Conservation (phyloP, 2,888 invertebrate genomes). For the Saturnia japonica region DNA sequence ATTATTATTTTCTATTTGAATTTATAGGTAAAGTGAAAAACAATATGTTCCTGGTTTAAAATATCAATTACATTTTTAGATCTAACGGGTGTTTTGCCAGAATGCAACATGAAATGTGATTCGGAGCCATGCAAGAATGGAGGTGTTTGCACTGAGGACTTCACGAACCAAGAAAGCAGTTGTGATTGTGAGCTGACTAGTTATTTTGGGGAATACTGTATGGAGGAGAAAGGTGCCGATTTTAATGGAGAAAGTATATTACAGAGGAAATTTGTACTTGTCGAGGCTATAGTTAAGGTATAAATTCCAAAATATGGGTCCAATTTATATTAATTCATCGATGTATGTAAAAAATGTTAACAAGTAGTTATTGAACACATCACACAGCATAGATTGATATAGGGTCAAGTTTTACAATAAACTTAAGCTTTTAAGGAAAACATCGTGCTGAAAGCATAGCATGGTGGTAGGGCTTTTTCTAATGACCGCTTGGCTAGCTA, state of each 20-base stretch:
- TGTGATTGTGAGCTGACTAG: constrained; percentile 95
- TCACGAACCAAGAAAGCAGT: constrained; percentile 90
- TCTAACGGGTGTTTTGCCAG: constrained; percentile 86
- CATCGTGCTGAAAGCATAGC: no score
- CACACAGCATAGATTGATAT: no score
- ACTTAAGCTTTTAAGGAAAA: no score
- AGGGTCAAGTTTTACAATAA: no score
- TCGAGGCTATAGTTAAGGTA: constrained; percentile 84
- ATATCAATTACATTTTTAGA: constrained; percentile 58
- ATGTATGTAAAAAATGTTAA: no score
- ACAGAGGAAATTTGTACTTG: constrained; percentile 88
- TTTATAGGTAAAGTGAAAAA: not conserved
- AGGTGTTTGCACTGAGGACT: constrained; percentile 94
- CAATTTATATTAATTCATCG: no score
- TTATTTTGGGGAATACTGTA: constrained; percentile 93
- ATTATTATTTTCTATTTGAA: not conserved
- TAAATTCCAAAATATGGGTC: constrained; percentile 6
- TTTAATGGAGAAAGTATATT: constrained; percentile 93
- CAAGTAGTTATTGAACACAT: no score
- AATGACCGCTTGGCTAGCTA: no score
- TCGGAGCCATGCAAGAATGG: constrained; percentile 93
- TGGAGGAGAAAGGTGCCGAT: constrained; percentile 94
- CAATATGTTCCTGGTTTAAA: not conserved
- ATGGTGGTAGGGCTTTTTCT: no score
- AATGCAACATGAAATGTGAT: constrained; percentile 95